phyloP scores from a whole-genome alignment of 2,888 invertebrate genomes.

The Ceramica pisi region DNA sequence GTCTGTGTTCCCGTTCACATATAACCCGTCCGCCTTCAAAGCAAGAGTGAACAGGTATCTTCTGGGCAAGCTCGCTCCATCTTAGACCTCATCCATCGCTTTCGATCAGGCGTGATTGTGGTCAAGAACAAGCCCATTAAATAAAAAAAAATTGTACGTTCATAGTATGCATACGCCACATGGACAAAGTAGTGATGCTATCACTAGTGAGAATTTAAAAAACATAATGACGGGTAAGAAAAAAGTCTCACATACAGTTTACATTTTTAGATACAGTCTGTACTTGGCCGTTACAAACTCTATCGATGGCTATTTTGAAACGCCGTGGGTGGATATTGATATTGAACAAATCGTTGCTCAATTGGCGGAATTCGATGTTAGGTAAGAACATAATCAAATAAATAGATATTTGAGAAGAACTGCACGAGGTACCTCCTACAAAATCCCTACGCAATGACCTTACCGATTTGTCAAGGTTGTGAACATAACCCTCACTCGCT shows the following conservation, averaged over 20 bases:
- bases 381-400: constrained; percentile 81
- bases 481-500: neutral
- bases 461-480: neutral
- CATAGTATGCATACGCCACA: too few relatives aligned
- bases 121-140: too few relatives aligned
- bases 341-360: constrained; percentile 95
- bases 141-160: too few relatives aligned
- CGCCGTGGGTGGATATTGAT: constrained; percentile 96
- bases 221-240: neutral
- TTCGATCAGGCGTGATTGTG: too few relatives aligned
- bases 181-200: neutral
- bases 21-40: too few relatives aligned
- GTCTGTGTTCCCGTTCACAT: too few relatives aligned
- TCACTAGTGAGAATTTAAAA: neutral
- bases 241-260: neutral
- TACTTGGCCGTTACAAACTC: constrained; percentile 96
- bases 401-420: neutral
- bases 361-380: constrained; percentile 95
- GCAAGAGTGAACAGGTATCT: too few relatives aligned
- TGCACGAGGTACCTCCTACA: neutral
- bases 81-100: too few relatives aligned
- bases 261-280: constrained; percentile 82
- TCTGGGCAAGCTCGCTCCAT: too few relatives aligned
- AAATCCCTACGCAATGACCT: neutral
- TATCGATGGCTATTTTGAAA: constrained; percentile 96